These are phyloP conservation scores for Nomia melanderi DNA, from an alignment of 1,140 invertebrate genomes.

Conservation along the genomic window DNA sequence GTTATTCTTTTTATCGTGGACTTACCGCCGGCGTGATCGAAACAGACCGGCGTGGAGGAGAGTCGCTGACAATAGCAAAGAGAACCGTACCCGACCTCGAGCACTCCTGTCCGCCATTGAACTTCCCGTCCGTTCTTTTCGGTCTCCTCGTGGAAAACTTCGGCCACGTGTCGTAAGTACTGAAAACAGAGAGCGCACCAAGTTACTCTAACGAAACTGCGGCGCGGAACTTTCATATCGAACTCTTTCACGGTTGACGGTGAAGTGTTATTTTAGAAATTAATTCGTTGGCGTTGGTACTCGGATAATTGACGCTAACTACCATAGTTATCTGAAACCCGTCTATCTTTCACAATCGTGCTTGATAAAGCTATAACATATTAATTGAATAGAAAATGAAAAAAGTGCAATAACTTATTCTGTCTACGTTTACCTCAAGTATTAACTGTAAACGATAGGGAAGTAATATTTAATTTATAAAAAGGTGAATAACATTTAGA, in stretches of 20 bases:
- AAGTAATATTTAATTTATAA: too few relatives aligned
- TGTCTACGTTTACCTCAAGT: too few relatives aligned
- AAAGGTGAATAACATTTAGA: too few relatives aligned
- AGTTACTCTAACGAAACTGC: not conserved
- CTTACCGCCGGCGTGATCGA: constrained; percentile 15
- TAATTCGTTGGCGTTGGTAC: not conserved
- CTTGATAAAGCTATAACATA: too few relatives aligned
- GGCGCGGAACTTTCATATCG: not conserved
- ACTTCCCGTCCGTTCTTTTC: constrained; percentile 40
- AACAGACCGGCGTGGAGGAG: constrained; percentile 27
- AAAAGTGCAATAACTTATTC: too few relatives aligned
- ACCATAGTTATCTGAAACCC: too few relatives aligned
- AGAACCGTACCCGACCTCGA: not conserved
- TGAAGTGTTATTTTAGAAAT: not conserved
- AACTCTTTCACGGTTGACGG: not conserved
- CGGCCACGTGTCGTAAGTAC: constrained; percentile 11
- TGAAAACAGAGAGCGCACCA: not conserved
- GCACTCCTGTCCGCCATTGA: constrained; percentile 29
- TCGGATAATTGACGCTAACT: too few relatives aligned
- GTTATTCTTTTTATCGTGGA: constrained; percentile 55
- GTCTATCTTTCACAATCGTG: too few relatives aligned
- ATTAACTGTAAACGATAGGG: too few relatives aligned
- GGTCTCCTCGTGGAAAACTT: not conserved
- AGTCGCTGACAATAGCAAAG: constrained; percentile 24
- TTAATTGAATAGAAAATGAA: too few relatives aligned